phyloP scores from a whole-genome alignment of 2,888 invertebrate genomes.

The Drosophila mettleri region DNA sequence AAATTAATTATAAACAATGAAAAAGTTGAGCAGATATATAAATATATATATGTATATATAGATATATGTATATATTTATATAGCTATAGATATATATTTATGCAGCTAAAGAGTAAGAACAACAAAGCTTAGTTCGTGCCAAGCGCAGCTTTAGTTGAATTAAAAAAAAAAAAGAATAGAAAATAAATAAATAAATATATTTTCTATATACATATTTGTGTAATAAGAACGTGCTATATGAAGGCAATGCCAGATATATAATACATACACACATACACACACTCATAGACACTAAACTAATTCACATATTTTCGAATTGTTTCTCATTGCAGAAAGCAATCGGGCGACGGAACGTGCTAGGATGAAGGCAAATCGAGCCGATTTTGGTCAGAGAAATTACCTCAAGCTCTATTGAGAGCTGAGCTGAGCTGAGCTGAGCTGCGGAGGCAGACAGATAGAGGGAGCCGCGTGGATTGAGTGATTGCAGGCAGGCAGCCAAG shows the following conservation, averaged over 20 bases:
- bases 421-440: conserved; percentile 8
- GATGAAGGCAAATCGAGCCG: conserved; percentile 88
- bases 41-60: conserved; percentile 17
- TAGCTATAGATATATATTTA: conserved; percentile 32
- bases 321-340: conserved; percentile 87
- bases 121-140: conserved; percentile 40
- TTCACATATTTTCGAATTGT: background rate
- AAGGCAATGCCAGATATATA: conserved; percentile 26
- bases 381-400: conserved; percentile 87
- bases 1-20: conserved; percentile 75
- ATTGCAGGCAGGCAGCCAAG: conserved; percentile 5
- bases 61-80: conserved; percentile 3
- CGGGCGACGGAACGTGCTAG: conserved; percentile 56
- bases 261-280: background rate
- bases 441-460: background rate
- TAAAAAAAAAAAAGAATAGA: no score
- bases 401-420: conserved; percentile 85
- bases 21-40: conserved; percentile 21
- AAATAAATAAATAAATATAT: background rate
- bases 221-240: conserved; percentile 37
- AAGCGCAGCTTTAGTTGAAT: conserved; percentile 6
- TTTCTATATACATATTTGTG: background rate
- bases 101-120: no score
- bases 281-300: conserved; percentile 1
- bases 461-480: background rate